Base-by-base conservation (phyloP, 1,140 invertebrate genomes). In the Drosophila sp. region DNA sequence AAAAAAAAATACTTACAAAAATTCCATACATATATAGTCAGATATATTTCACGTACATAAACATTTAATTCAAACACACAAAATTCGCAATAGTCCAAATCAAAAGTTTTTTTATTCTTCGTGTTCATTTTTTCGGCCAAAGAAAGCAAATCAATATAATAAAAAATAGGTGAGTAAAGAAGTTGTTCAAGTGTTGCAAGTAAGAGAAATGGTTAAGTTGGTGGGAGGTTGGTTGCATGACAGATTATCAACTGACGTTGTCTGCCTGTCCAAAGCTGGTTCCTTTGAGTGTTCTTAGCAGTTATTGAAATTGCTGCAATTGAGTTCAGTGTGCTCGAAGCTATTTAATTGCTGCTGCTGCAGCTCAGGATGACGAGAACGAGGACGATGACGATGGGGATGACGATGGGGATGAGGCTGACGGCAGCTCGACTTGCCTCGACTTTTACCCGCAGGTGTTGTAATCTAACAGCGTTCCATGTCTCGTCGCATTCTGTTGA, bases 231-330 rank as follows among this genome's bases (percentile, higher is more conserved):
- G 36, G 57, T 51, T 36, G 74, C 58, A 56, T 69, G 80, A 72
- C 66, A 58, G 80, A 83, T 83, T 83, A 83, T 79, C 66, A 66
- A 41, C 34, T 38, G 46, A 13, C 9, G 27, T 25, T n/a, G 34
- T 53, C 16, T 45, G 48, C 40, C 9, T 57, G 41, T 57, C 61
- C 25, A 43, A 61, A 41, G 46, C 57, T 50, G 50, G 45, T 65
- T n/a, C 63, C 76, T 65, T 81, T 63, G 82, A 81, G 78, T 76
- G 82, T 76, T 70, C 83, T 87, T 74, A 72, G 80, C 62, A 71
- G 82, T 82, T 87, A 87, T 89, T 87, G 82, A 89, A 87, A 89
- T 89, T 72, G 64, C 82, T 66, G 82, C 72, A 76, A 82, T 89
- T 77, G 83, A 83, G 83, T 81, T 81, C 76, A 36, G 48, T 71